Percentiles rank a stretch among this genome's conserved stretches.
Conservation (phyloP, 2,888 invertebrate genomes). For the Crocallis elinguaria region DNA sequence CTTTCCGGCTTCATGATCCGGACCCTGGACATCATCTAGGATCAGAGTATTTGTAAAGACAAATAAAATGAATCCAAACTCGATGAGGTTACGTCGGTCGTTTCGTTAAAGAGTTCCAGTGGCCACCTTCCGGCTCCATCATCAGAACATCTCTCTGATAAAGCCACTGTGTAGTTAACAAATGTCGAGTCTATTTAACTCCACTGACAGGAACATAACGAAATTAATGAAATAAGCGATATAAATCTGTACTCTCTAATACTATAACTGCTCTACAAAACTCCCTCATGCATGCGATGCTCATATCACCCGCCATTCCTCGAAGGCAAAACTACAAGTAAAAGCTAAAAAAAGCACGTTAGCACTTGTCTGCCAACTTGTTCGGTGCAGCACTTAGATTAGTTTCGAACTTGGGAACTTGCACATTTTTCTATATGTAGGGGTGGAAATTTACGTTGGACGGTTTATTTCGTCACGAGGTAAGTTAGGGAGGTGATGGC, state of each 20-base stretch:
- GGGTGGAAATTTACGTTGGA: constrained; percentile 18
- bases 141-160: no score
- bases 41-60: no score
- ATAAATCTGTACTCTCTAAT: constrained; percentile 25
- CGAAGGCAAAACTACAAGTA: constrained; percentile 58
- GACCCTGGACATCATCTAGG: no score
- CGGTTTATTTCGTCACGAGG: constrained; percentile 29
- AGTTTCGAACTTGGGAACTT: constrained; percentile 65
- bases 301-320: constrained; percentile 72
- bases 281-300: constrained; percentile 76
- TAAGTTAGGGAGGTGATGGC: constrained; percentile 4
- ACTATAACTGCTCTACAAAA: constrained; percentile 46
- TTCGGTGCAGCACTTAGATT: constrained; percentile 78
- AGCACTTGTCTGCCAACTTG: constrained; percentile 79
- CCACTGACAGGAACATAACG: no score
- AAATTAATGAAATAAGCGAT: not conserved
- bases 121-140: no score
- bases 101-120: no score
- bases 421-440: constrained; percentile 26
- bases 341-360: constrained; percentile 70
- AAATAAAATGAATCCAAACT: no score
- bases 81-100: no score
- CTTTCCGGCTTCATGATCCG: no score
- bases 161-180: no score
- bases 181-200: no score